Evolutionary conservation across 2,113 vertebrate species (phyloP).

Genomic region (Delphinapterus leucas): DNA sequence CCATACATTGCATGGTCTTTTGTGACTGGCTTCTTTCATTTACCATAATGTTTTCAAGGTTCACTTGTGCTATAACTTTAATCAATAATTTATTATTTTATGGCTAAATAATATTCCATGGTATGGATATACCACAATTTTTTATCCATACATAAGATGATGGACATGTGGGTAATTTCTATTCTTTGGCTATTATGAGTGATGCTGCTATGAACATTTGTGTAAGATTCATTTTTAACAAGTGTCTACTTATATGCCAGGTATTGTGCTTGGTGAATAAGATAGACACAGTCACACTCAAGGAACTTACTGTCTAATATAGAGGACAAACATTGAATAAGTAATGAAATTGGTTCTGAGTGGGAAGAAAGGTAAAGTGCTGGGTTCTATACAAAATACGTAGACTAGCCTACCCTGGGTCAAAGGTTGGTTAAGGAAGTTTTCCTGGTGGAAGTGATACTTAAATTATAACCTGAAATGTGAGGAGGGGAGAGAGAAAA

Average conservation of each 20-base stretch:
- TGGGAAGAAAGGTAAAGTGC: not conserved
- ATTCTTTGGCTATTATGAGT: not conserved
- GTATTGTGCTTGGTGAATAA: not conserved
- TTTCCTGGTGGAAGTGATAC: not conserved
- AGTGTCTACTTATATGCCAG: not conserved
- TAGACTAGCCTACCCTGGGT: not conserved
- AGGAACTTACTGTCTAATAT: not conserved
- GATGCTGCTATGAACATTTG: not conserved
- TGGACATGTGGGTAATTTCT: not conserved
- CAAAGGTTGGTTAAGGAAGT: not conserved
- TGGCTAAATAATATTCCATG: not conserved
- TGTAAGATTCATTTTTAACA: constrained; percentile 1
- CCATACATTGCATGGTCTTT: not conserved
- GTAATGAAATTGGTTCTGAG: not conserved
- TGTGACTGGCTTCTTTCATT: not conserved
- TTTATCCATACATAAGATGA: not conserved
- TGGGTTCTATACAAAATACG: not conserved
- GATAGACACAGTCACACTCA: not conserved
- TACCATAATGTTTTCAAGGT: not conserved
- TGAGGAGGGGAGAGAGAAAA: not conserved
- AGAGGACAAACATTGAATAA: not conserved
- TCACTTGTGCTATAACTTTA: not conserved
- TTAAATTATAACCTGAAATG: not conserved
- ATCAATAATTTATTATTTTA: not conserved
- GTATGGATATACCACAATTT: not conserved